Base-by-base conservation (phyloP, 2,888 invertebrate species). In the Mythimna vitellina region DNA sequence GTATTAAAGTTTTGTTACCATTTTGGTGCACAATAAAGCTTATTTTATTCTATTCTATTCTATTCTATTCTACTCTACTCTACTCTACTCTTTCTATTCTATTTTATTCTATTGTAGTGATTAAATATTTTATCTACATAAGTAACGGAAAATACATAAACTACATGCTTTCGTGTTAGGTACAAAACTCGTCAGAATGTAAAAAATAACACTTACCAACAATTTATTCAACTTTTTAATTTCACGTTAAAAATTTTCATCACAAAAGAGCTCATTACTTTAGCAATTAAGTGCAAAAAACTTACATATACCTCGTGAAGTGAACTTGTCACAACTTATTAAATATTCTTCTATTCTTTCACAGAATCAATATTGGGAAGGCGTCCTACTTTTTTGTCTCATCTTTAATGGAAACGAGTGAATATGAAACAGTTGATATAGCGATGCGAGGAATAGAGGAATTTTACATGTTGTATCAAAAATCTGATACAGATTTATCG, bases 361-460 rank as follows among this genome's bases (percentile, higher is more conserved):
- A 51, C 63, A 66, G 57, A 72, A 77, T 69, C 68, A 69, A 80
- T 81, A 65, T 77, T 38, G 51, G 20, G 25, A 60, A 22, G 35
- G 58, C 35, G 53, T 64, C 38, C 63, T 61, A 80, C 66, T 81
- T 69, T 69, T 66, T 60, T 22, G 7, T n/a, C 54, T 71, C 65
- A 70, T 80, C 32, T 76, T 70, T 81, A 76, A 76, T 76, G 56
- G 56, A 66, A 80, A 66, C 42, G 10, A 76, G 68, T 72, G 63
- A 80, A 72, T 53, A 72, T 72, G 66, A 66, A 72, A 46, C 57
- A 71, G 60, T 58, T 29, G n/a, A 8, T 54, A n/a, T 57, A 53
- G n/a, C n/a, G 17, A 42, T 49, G n/a, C 29, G 25, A 4, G 29
- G n/a, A 20, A 46, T 62, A 62, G 29, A 54, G 14, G 38, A 63